Evolutionary conservation across 2,888 invertebrate species (phyloP).

Genomic region (Trachelus troglodyta): DNA sequence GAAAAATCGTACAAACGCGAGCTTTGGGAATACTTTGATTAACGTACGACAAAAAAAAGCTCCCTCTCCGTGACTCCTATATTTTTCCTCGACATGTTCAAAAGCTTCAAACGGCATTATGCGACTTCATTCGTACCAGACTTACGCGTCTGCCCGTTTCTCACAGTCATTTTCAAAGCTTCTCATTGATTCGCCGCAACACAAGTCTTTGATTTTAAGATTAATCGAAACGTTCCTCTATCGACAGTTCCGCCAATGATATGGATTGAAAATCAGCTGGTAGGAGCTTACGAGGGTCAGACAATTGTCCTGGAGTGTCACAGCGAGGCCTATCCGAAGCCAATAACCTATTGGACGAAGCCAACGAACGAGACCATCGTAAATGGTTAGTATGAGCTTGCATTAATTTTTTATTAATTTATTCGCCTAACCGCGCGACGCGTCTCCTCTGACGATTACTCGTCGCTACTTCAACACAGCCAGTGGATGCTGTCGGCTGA

Average conservation of each 20-base stretch:
- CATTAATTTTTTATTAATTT: neutral
- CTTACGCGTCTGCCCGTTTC: neutral
- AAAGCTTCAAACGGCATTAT: neutral
- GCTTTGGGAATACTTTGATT: neutral
- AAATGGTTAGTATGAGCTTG: constrained; percentile 37
- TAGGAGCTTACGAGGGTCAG: constrained; percentile 68
- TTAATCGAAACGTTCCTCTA: neutral
- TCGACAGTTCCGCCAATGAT: constrained; percentile 69
- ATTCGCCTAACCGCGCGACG: neutral
- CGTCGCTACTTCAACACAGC: neutral
- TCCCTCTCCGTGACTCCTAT: neutral
- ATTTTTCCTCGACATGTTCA: neutral
- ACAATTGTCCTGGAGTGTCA: constrained; percentile 67
- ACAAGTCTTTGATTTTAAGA: neutral
- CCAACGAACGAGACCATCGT: constrained; percentile 52
- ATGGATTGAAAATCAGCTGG: constrained; percentile 68
- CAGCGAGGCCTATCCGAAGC: constrained; percentile 69
- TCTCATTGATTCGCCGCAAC: neutral
- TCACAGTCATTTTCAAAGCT: neutral
- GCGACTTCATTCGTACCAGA: neutral
- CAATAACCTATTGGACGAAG: constrained; percentile 70
- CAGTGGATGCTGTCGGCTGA: neutral
- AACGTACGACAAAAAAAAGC: neutral
- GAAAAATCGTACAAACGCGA: neutral
- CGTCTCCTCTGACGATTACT: no score